A percentile compares a stretch with the other conserved stretches of the same genome.
Evolutionary conservation across 2,888 invertebrate species (phyloP).

Genomic region (Noctua janthe): DNA sequence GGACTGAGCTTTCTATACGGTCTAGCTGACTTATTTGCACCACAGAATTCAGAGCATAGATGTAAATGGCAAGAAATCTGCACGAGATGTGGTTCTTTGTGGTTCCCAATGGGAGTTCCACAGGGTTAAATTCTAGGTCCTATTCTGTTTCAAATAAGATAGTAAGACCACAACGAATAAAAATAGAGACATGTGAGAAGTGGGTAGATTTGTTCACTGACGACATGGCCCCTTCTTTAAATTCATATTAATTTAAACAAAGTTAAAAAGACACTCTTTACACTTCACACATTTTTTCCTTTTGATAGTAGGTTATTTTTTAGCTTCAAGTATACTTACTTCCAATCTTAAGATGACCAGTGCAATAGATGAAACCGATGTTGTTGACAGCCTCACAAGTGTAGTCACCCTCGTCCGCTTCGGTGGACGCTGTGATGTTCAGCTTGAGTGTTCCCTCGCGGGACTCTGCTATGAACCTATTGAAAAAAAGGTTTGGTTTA

Average conservation of each 20-base stretch:
- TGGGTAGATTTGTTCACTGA: not conserved
- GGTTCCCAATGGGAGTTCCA: not conserved
- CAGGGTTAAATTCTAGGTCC: not conserved
- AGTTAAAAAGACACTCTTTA: not conserved
- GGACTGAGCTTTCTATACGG: not conserved
- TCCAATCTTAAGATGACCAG: conserved; percentile 97
- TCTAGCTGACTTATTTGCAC: no score
- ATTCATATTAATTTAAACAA: not conserved
- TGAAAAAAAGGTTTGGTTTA: not conserved
- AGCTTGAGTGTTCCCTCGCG: conserved; percentile 95
- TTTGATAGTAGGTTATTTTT: not conserved
- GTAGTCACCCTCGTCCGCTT: conserved; percentile 98
- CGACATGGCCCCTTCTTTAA: not conserved
- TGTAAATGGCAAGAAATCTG: not conserved
- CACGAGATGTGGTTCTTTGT: not conserved
- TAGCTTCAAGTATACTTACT: conserved; percentile 88
- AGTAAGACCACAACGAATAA: not conserved
- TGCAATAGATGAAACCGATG: conserved; percentile 97
- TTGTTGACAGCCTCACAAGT: conserved; percentile 98
- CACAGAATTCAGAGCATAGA: not conserved
- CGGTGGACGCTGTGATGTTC: conserved; percentile 96
- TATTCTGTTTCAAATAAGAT: not conserved
- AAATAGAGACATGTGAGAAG: not conserved
- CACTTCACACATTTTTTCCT: not conserved
- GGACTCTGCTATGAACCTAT: conserved; percentile 90